Percentiles rank a stretch among this genome's conserved stretches.
Conservation (phyloP, 1,140 invertebrate species). For the Sycophaga agraensis region DNA sequence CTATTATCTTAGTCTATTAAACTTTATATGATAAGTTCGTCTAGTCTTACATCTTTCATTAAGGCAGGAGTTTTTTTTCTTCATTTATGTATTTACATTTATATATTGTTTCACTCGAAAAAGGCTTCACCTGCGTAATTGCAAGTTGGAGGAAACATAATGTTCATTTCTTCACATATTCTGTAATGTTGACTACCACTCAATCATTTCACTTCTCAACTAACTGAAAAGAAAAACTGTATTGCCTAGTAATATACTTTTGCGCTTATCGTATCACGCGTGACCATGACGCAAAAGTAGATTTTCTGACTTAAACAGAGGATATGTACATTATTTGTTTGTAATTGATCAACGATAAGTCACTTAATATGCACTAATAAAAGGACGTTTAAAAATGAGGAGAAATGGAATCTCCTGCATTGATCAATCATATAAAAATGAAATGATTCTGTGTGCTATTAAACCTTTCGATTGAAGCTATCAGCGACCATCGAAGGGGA, state of each 20-base stretch:
- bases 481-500: constrained; percentile 35
- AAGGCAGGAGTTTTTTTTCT: constrained; percentile 57
- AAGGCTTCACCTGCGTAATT: constrained; percentile 30
- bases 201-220: not conserved
- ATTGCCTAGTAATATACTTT: constrained; percentile 9
- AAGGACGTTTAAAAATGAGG: constrained; percentile 3
- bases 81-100: constrained; percentile 36
- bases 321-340: constrained; percentile 25
- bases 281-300: not conserved
- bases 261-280: not conserved
- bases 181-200: not conserved
- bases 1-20: constrained; percentile 35
- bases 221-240: not conserved
- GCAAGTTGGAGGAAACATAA: constrained; percentile 15
- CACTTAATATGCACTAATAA: not conserved
- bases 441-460: constrained; percentile 38
- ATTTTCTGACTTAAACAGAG: not conserved
- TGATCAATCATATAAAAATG: not conserved
- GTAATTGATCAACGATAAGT: not conserved
- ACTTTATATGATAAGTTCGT: constrained; percentile 40
- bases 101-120: constrained; percentile 29
- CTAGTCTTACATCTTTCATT: constrained; percentile 53
- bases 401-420: not conserved
- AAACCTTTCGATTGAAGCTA: constrained; percentile 43
- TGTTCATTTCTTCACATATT: not conserved